These are phyloP conservation scores for Drosophila limbata DNA, from an alignment of 2,888 invertebrate species.

Conservation along the genomic window DNA sequence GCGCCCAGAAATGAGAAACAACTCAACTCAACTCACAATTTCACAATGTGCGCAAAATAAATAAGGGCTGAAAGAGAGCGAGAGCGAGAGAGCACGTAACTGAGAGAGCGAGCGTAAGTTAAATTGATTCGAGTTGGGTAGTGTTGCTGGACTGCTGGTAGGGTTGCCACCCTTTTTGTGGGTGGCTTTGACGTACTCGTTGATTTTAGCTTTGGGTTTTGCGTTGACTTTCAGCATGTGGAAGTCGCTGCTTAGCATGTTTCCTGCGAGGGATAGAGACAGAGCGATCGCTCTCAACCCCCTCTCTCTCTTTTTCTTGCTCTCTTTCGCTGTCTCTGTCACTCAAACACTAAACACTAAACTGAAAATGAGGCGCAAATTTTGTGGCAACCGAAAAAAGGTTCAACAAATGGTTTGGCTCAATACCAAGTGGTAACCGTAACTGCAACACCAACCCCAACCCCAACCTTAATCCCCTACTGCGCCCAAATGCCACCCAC, in stretches of 20 bases:
- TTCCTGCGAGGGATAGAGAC: slow-evolving; percentile 63
- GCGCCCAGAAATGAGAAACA: slow-evolving; percentile 70
- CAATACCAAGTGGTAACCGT: slow-evolving; percentile 55
- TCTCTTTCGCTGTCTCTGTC: neutral
- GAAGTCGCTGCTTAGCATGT: slow-evolving; percentile 80
- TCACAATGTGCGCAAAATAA: slow-evolving; percentile 43
- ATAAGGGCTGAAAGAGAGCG: slow-evolving; percentile 46
- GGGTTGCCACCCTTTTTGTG: slow-evolving; percentile 49
- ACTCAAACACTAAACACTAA: slow-evolving; percentile 36
- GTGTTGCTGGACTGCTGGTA: slow-evolving; percentile 53
- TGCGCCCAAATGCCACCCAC: slow-evolving; percentile 54
- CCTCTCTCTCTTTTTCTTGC: slow-evolving; percentile 3
- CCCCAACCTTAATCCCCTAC: too few relatives aligned
- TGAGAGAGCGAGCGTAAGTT: slow-evolving; percentile 58
- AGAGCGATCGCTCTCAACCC: slow-evolving; percentile 2
- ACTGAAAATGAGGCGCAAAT: slow-evolving; percentile 81
- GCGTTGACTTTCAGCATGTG: slow-evolving; percentile 75
- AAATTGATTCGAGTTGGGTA: slow-evolving; percentile 77
- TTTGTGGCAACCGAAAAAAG: slow-evolving; percentile 78
- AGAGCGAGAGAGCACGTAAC: slow-evolving; percentile 15
- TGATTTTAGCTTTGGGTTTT: slow-evolving; percentile 35
- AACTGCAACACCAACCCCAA: slow-evolving; percentile 22
- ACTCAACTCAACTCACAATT: slow-evolving; percentile 29
- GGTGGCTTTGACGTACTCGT: slow-evolving; percentile 35
- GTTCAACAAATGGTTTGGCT: slow-evolving; percentile 82